phyloP scores from a whole-genome alignment of 2,113 vertebrate genomes.

The Thryonomys swinderianus region DNA sequence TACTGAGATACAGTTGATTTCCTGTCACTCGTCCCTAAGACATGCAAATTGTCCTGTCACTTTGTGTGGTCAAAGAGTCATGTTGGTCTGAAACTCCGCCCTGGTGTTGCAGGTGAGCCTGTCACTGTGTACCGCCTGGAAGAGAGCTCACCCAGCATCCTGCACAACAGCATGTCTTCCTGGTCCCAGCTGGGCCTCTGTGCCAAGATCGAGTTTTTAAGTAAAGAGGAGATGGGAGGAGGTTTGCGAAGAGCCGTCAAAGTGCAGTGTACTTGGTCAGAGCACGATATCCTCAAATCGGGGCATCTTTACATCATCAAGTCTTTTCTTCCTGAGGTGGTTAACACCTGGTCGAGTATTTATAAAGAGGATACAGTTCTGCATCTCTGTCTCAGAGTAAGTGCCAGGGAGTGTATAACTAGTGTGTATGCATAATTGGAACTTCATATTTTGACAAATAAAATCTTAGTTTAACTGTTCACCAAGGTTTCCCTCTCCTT shows the following conservation, averaged over 20 bases:
- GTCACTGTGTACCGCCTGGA: slow-evolving; percentile 98
- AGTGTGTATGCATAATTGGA: background rate
- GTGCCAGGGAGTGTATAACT: slow-evolving; percentile 45
- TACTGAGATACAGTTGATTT: slow-evolving; percentile 26
- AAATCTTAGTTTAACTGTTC: slow-evolving; percentile 51
- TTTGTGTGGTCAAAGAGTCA: slow-evolving; percentile 13
- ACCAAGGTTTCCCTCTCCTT: background rate
- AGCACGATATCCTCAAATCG: slow-evolving; percentile 96
- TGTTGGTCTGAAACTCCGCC: slow-evolving; percentile 23
- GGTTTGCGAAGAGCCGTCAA: slow-evolving; percentile 96
- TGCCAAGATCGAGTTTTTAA: slow-evolving; percentile 99
- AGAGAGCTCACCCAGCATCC: slow-evolving; percentile 96
- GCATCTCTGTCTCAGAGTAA: slow-evolving; percentile 98
- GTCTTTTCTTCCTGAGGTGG: slow-evolving; percentile 97
- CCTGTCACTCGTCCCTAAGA: background rate
- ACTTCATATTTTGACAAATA: slow-evolving; percentile 37
- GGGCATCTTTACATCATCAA: slow-evolving; percentile 99
- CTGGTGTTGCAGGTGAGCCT: slow-evolving; percentile 90
- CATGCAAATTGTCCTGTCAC: background rate
- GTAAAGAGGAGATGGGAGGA: slow-evolving; percentile 99
- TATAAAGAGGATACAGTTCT: slow-evolving; percentile 99
- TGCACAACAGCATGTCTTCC: slow-evolving; percentile 99
- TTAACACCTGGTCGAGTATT: slow-evolving; percentile 97
- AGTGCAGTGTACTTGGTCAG: slow-evolving; percentile 98
- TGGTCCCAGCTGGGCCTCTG: slow-evolving; percentile 98